These are phyloP conservation scores for Polypedilum vanderplanki DNA, from an alignment of 1,140 invertebrate genomes.

Conservation along the genomic window DNA sequence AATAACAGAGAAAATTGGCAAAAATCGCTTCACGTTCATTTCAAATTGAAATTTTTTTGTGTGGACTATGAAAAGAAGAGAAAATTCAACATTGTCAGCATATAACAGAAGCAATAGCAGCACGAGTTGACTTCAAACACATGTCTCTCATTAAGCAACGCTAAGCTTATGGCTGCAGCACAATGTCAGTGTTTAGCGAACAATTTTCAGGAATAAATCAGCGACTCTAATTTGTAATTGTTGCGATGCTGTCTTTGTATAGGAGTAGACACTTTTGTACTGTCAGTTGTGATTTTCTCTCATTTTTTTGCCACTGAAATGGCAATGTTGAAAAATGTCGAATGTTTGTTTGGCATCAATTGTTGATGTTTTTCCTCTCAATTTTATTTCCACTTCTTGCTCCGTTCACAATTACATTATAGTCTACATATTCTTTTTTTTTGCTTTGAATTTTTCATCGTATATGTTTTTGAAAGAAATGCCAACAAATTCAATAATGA, in stretches of 20 bases:
- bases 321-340: background rate
- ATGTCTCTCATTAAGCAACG: too few species aligned
- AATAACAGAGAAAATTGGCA: background rate
- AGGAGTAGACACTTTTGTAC: background rate
- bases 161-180: too few species aligned
- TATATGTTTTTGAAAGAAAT: too few species aligned
- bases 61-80: too few species aligned
- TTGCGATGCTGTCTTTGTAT: background rate
- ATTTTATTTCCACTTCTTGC: background rate
- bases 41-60: background rate
- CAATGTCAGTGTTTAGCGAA: background rate
- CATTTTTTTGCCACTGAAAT: background rate
- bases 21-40: background rate
- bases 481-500: too few species aligned
- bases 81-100: slow-evolving; percentile 2
- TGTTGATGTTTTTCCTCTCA: slow-evolving; percentile 18
- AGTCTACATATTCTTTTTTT: too few species aligned
- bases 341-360: slow-evolving; percentile 13
- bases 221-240: background rate
- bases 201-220: slow-evolving; percentile 3
- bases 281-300: background rate
- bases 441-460: too few species aligned
- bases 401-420: too few species aligned
- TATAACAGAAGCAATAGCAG: too few species aligned
- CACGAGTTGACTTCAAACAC: too few species aligned